Conservation (phyloP, 1,140 invertebrate species). For the Propsilocerus akamusi region DNA sequence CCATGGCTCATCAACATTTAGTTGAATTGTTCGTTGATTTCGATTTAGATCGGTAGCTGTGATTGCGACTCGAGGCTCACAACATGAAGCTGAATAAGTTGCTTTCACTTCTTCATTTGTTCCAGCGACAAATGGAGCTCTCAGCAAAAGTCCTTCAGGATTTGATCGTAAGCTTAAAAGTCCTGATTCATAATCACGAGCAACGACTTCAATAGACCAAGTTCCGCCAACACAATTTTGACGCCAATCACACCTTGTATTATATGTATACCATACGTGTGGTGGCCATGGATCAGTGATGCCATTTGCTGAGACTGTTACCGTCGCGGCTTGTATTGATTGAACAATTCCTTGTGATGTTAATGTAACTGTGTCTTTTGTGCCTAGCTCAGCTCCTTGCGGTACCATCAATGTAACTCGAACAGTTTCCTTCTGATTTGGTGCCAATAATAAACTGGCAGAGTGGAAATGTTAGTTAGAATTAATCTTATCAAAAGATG, state of each 20-base stretch:
- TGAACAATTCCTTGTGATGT: constrained; percentile 23
- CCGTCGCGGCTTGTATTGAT: constrained; percentile 12
- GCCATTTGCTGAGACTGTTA: constrained; percentile 13
- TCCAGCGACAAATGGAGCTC: constrained; percentile 33
- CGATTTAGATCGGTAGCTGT: constrained; percentile 34
- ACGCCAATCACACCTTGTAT: constrained; percentile 20
- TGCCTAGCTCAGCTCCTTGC: constrained; percentile 22
- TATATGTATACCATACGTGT: constrained; percentile 26
- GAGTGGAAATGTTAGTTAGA: not conserved
- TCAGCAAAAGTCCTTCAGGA: constrained; percentile 25
- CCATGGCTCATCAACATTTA: constrained; percentile 30
- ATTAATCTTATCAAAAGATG: not conserved
- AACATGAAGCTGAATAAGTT: constrained; percentile 39
- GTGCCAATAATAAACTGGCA: constrained; percentile 25
- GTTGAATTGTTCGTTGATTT: constrained; percentile 30
- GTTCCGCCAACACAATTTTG: constrained; percentile 29
- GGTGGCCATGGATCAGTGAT: constrained; percentile 20
- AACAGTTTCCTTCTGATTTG: constrained; percentile 31
- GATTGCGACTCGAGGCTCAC: constrained; percentile 32
- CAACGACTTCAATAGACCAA: constrained; percentile 39
- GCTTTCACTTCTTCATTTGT: constrained; percentile 31
- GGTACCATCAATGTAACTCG: constrained; percentile 30
- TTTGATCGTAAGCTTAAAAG: constrained; percentile 33
- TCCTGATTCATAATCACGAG: constrained; percentile 35
- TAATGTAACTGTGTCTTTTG: constrained; percentile 35